phyloP scores from a whole-genome alignment of 2,888 invertebrate species.

The Macaria liturata region DNA sequence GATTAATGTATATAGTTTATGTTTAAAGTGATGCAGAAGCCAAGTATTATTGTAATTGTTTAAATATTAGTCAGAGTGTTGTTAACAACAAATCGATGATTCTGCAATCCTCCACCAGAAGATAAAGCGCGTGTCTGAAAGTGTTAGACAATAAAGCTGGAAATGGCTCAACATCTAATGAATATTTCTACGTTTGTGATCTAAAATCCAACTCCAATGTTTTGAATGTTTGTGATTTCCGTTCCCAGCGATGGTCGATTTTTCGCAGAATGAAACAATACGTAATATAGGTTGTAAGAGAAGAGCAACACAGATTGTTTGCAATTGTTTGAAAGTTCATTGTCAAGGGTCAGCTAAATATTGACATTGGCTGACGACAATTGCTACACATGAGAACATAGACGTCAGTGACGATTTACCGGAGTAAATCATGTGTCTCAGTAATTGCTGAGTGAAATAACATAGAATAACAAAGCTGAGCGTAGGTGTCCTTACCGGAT shows the following conservation, averaged over 20 bases:
- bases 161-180: conserved; percentile 12
- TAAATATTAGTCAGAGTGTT: conserved; percentile 8
- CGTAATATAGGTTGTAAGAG: conserved; percentile 13
- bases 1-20: no score
- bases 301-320: conserved; percentile 7
- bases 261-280: conserved; percentile 23
- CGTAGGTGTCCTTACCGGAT: conserved; percentile 45
- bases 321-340: conserved; percentile 29
- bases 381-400: conserved; percentile 22
- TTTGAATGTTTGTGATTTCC: background rate
- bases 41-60: conserved; percentile 7
- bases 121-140: conserved; percentile 20
- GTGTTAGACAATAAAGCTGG: conserved; percentile 21
- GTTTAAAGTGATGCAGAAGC: conserved; percentile 18
- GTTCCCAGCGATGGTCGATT: conserved; percentile 2
- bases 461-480: conserved; percentile 19
- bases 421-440: no score
- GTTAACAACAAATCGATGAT: conserved; percentile 18
- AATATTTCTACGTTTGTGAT: conserved; percentile 6
- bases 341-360: conserved; percentile 37
- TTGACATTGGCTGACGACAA: conserved; percentile 35
- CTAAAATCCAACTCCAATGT: conserved; percentile 7
- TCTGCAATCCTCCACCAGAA: conserved; percentile 25
- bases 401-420: conserved; percentile 12
- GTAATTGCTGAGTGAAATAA: background rate